Base-by-base conservation (phyloP, 2,888 invertebrate species). In the Bellardia bayeri region DNA sequence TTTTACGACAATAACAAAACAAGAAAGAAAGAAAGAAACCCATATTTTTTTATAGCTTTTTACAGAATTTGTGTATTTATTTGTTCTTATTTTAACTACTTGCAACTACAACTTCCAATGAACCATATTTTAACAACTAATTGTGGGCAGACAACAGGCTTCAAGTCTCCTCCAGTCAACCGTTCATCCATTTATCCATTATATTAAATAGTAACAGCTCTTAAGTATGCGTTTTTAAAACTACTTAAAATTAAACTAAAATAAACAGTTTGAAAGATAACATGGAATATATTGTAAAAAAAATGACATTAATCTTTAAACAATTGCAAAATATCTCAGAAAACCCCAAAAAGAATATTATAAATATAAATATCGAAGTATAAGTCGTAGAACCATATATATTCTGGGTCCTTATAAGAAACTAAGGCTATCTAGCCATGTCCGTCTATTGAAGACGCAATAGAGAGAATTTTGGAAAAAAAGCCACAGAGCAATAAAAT, bases 101-200 rank as follows among this genome's bases (percentile, higher is more conserved):
- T 64, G 71, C 68, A 75, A 82, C 58, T 82, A 82, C 74, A 75
- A 58, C 33, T 68, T 75, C 68, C 54, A 56, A 61, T 11, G 56
- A 82, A 75, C 37, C 42, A 66, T 64, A 72, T 58, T 76, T 75
- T 37, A 71, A 81, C 56, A 72, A 42, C 51, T 66, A 86, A 74
- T 82, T 80, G 75, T 76, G 83, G 82, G 42, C 49, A 80, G 61
- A 79, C 56, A 56, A 56, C 75, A 56, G 83, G 79, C 83, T 56
- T 51, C 79, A 86, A 45, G 45, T 61, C 49, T 68, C 3, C 49
- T 68, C 3, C 11, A 6, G 61, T 56, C 14, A 30, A 40, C 30
- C 4, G 45, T 9, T 4, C 56, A 66, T 23, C 14, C 37, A 56
- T 33, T 54, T 4, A 37, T 45, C 33, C 33, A 58, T 68, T 58